Base-by-base conservation (phyloP, 30 jellyfish, hydroid and myxozoan genomes). In the Aurelia aurita complex sp. Pacific region DNA sequence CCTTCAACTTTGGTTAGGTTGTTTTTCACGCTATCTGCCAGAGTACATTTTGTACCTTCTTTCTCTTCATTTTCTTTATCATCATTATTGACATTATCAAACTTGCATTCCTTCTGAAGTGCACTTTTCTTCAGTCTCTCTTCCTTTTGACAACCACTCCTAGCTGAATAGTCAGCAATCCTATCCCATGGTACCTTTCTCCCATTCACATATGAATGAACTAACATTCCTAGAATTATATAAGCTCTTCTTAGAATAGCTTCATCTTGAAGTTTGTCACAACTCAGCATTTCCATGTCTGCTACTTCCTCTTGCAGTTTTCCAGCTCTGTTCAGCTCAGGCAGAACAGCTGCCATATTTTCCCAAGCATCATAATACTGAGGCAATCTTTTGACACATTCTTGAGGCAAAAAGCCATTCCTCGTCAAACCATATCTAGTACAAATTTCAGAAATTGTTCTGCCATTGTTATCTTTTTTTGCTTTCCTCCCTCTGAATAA, bases 171-270 rank as follows among this genome's bases (percentile, higher is more conserved):
- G 1, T 46, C 57, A 46, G 2, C 57, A 9, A 46, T 7, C 57
- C 57, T 46, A 2, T 72, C 86, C 92, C 92, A 83, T 0, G 74
- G 61, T 6, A 63, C 86, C 6, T 72, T 63, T 43, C 51, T 68
- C 17, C 92, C 92, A 83, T 83, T 83, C 14, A 83, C 92, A 60
- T 12, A 72, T 14, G 92, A 83, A 71, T 83, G 92, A 14, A 83
- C 75, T 63, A 83, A 2, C 92, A 83, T 83, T 2, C 92, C 92
- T 17, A 83, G 81, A 23, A 83, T 34, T 17, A 83, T 70, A 54
- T 36, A 83, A 3, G 92, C 92, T 51, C 92, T 83, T 19, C 79
- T 55, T 14, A 57, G 80, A 82, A 60, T 16, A 10, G 33, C 66
- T 34, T 71, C 92, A 29, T 61, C 51, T 40, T 38, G 66, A 34